These are phyloP conservation scores for Campoplex nolae DNA, from an alignment of 2,888 invertebrate species.

Conservation along the genomic window DNA sequence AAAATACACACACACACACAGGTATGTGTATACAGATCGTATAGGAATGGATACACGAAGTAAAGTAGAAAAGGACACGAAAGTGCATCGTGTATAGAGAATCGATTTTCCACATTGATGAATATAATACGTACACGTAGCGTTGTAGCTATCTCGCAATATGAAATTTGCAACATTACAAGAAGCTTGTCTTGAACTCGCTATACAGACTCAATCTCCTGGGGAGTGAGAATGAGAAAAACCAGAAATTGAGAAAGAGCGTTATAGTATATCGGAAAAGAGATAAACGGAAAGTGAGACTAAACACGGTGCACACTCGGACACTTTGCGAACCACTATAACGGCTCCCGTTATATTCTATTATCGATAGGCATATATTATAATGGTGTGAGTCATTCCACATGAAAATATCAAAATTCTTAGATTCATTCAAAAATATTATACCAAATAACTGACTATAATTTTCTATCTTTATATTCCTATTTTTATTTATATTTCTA, in stretches of 20 bases:
- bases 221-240: conserved; percentile 51
- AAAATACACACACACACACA: neutral
- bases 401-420: neutral
- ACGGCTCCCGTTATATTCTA: conserved; percentile 59
- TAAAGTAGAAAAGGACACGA: conserved; percentile 32
- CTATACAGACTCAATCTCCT: conserved; percentile 23
- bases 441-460: too few species aligned
- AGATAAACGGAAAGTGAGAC: conserved; percentile 36
- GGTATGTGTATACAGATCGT: neutral
- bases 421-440: neutral
- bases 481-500: too few species aligned
- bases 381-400: conserved; percentile 3
- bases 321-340: conserved; percentile 34
- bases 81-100: conserved; percentile 36
- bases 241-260: conserved; percentile 12
- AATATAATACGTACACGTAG: conserved; percentile 20
- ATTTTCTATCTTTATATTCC: too few species aligned
- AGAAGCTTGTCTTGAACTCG: conserved; percentile 25
- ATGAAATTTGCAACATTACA: conserved; percentile 52
- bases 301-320: conserved; percentile 42
- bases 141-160: conserved; percentile 1
- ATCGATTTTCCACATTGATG: conserved; percentile 60
- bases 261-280: neutral
- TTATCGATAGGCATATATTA: conserved; percentile 61
- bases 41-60: conserved; percentile 34